Base-by-base conservation (phyloP, 2,797 vertebrate species). In the Valencia hispanica region DNA sequence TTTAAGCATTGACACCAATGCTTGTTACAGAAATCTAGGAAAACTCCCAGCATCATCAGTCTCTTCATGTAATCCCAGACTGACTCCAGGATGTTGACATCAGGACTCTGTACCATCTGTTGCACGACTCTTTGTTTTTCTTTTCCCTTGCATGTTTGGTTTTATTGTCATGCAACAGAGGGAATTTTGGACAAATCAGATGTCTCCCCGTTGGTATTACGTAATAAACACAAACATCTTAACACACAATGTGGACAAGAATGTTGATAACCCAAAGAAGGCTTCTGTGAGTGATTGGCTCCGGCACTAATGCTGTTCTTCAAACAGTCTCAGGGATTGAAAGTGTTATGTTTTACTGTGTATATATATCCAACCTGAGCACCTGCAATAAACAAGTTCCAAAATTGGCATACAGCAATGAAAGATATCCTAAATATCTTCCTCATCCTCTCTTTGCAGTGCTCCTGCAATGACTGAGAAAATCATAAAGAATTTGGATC, bases 81-180 rank as follows among this genome's bases (percentile, higher is more conserved):
- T 73, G 27, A 55, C 41, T 47, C 48, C 34, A 74, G n/a, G 61
- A 68, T 68, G 61, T 45, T 55, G 63, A 66, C 27, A 70, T 77
- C 57, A 70, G 53, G 65, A 39, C 39, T 45, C 39, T 7, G 68
- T 32, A 34, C 73, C 63, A 59, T 57, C 61, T 69, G 51, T 27
- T 75, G 36, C 72, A 74, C 48, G 20, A 22, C 20, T 57, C 6
- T 14, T 45, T 77, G 39, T 36, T 61, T 34, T 70, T 32, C 36
- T 71, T 20, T 22, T 45, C 25, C 6, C 14, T 43, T 48, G 12
- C 15, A 11, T 70, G 41, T 77, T 70, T 39, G 50, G 45, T 5
- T 68, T 69, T 43, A 59, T 70, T 61, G 50, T 70, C 51, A 70
- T 61, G 68, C 55, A 61, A n/a, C 68, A 70, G 8, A 48, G 55